Evolutionary conservation across 2,888 invertebrate genomes (phyloP).

Genomic region (Cheilosia scutellata): DNA sequence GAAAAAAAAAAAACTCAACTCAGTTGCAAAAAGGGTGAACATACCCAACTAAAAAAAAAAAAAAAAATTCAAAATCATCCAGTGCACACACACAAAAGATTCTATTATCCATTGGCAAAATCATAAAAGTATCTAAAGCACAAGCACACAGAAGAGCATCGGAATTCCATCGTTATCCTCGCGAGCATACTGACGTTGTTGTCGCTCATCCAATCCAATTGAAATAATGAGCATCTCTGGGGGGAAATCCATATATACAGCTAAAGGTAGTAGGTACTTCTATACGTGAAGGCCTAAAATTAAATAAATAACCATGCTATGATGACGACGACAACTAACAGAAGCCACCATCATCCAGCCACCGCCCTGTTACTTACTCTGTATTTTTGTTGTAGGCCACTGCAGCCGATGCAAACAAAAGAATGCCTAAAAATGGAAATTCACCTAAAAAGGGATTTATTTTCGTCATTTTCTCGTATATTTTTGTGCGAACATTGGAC

Average conservation of each 20-base stretch:
- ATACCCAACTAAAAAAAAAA: too few relatives aligned
- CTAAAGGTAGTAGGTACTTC: not conserved
- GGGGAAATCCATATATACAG: constrained; percentile 1
- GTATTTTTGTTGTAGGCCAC: constrained; percentile 3
- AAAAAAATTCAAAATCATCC: too few relatives aligned
- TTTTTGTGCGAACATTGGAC: not conserved
- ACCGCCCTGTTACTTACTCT: not conserved
- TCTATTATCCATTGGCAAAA: constrained; percentile 8
- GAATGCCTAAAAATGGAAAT: constrained; percentile 65
- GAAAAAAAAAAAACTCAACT: too few relatives aligned
- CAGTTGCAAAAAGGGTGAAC: too few relatives aligned
- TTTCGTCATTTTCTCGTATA: constrained; percentile 36
- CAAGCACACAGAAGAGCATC: constrained; percentile 2
- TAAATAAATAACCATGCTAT: constrained; percentile 38
- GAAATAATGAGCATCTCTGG: constrained; percentile 57
- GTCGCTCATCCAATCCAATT: constrained; percentile 51
- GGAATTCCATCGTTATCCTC: constrained; percentile 47
- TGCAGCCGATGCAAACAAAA: constrained; percentile 49
- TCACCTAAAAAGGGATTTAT: constrained; percentile 59
- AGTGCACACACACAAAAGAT: too few relatives aligned
- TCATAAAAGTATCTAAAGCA: constrained; percentile 1
- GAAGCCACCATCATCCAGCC: not conserved
- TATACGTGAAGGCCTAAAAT: constrained; percentile 19
- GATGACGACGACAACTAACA: constrained; percentile 12
- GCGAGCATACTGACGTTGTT: constrained; percentile 27